phyloP scores from a whole-genome alignment of 1,140 invertebrate species.

The Sycophila sp. region DNA sequence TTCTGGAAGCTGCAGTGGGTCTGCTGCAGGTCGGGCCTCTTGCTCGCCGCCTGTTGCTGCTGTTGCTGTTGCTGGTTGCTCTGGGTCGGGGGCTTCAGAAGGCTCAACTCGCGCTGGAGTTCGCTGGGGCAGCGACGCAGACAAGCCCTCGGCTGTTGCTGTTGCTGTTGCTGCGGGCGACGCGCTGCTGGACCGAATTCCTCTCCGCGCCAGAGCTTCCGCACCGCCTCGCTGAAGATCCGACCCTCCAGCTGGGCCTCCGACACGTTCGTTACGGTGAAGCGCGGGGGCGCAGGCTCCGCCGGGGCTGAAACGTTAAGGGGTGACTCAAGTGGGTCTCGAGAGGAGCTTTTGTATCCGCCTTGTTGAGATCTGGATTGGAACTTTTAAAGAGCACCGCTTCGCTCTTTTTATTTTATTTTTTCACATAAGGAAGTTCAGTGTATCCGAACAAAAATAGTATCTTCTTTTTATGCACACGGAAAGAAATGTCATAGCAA shows the following conservation, averaged over 20 bases:
- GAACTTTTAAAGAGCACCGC: too few species aligned
- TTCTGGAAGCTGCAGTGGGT: constrained; percentile 32
- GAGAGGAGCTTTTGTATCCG: neutral
- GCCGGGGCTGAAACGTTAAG: too few species aligned
- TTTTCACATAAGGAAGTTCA: too few species aligned
- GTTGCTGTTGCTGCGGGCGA: constrained; percentile 5
- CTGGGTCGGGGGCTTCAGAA: neutral
- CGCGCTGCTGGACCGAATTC: too few species aligned
- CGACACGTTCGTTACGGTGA: constrained; percentile 46
- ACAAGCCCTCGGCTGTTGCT: neutral
- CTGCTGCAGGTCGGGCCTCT: constrained; percentile 9
- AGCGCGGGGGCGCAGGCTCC: constrained; percentile 51
- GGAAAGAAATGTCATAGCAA: too few species aligned
- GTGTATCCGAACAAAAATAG: too few species aligned
- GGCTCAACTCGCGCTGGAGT: constrained; percentile 1
- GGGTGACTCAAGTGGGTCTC: too few species aligned
- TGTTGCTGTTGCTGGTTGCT: neutral
- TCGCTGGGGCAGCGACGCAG: constrained; percentile 33
- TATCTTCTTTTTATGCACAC: too few species aligned
- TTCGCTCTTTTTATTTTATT: too few species aligned
- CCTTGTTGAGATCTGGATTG: neutral
- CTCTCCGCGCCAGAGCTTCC: constrained; percentile 46
- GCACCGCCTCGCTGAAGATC: constrained; percentile 47
- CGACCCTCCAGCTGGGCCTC: constrained; percentile 53
- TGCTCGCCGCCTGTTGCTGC: neutral